Evolutionary conservation across 2,888 invertebrate genomes (phyloP).

Genomic region (Tethea ocularis): DNA sequence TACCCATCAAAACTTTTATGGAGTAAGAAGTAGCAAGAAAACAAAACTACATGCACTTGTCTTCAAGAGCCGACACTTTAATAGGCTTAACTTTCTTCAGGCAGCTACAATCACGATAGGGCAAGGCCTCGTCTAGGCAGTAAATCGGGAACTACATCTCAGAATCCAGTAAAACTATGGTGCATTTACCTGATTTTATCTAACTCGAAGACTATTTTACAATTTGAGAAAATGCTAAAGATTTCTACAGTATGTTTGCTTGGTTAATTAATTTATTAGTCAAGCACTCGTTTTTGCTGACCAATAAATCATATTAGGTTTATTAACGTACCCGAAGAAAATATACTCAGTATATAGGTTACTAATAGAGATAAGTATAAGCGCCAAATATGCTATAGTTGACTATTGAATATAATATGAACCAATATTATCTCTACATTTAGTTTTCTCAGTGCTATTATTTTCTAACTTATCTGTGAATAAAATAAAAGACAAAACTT

Average conservation of each 20-base stretch:
- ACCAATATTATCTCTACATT: too few species aligned
- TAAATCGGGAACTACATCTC: background rate
- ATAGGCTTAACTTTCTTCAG: constrained; percentile 2
- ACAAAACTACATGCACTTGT: background rate
- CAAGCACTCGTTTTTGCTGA: too few species aligned
- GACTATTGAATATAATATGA: too few species aligned
- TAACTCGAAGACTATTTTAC: constrained; percentile 2
- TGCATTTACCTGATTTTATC: background rate
- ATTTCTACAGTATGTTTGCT: constrained; percentile 36
- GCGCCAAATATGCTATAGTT: too few species aligned
- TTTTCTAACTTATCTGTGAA: too few species aligned
- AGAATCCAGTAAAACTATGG: background rate
- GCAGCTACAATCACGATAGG: background rate
- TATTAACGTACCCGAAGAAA: too few species aligned
- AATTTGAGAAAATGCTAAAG: constrained; percentile 9
- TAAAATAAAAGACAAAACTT: background rate
- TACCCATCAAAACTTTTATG: too few species aligned
- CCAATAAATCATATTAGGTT: too few species aligned
- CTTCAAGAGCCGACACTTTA: background rate
- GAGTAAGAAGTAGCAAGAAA: background rate
- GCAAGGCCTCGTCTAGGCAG: background rate
- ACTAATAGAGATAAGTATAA: too few species aligned
- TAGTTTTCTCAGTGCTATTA: too few species aligned
- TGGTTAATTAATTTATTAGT: constrained; percentile 33
- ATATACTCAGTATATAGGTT: too few species aligned